A percentile compares a stretch with the other conserved stretches of the same genome.
Evolutionary conservation across 2,113 vertebrate species (phyloP).

Genomic region (Gymnobelideus leadbeateri): DNA sequence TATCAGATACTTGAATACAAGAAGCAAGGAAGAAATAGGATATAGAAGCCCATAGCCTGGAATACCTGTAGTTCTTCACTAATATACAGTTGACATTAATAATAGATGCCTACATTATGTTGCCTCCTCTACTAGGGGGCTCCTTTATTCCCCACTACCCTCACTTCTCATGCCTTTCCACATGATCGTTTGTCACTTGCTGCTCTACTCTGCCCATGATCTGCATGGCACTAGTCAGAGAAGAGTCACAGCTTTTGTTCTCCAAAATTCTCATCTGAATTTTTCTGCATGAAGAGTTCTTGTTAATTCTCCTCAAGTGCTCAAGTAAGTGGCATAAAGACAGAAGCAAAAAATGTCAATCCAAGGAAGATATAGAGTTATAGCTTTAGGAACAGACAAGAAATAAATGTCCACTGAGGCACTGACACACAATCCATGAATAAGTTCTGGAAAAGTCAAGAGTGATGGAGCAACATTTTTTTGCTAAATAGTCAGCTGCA

Average conservation of each 20-base stretch:
- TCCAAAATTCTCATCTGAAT: constrained; percentile 13
- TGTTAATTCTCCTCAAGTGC: background rate
- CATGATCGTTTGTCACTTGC: background rate
- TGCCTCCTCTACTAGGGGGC: background rate
- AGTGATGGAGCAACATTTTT: background rate
- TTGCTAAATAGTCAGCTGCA: constrained; percentile 4
- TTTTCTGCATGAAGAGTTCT: constrained; percentile 37
- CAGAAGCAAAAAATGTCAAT: constrained; percentile 10
- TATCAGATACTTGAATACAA: background rate
- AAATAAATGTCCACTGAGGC: background rate
- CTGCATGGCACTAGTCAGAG: background rate
- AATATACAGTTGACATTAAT: background rate
- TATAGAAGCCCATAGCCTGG: background rate
- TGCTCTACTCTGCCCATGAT: background rate
- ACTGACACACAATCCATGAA: background rate
- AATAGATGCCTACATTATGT: background rate
- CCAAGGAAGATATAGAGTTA: background rate
- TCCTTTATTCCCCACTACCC: background rate
- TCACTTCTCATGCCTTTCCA: background rate
- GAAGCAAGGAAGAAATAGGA: background rate
- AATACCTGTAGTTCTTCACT: background rate
- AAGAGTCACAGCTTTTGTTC: background rate
- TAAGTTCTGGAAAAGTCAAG: background rate
- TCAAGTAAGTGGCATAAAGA: background rate
- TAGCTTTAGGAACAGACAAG: background rate